Base-by-base conservation (phyloP, 2,113 vertebrate species). In the Notarius lentiginosus region DNA sequence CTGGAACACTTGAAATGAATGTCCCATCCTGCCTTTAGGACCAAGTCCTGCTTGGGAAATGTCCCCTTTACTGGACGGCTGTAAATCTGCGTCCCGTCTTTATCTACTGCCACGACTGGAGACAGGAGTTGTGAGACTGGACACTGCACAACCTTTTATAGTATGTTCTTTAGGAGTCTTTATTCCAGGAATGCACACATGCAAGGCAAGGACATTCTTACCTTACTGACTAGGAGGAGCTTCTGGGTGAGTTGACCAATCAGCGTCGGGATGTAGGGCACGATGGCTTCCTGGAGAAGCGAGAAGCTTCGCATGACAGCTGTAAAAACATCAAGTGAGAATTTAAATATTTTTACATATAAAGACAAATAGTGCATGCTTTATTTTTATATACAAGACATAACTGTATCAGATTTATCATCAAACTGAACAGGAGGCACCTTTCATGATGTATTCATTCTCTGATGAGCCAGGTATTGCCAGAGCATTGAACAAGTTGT, bases 391-490 rank as follows among this genome's bases (percentile, higher is more conserved):
- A 41, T 41, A 41, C 41, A 41, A 4, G 41, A 41, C 3, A 41
- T 4, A 41, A 41, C 1, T n/a, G 0, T 12, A 0, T 17, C 3
- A 55, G 17, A 41, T 9, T 15, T 22, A 2, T 1, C 1, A 56
- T 30, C 30, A 75, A 75, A 24, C 18, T 15, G 15, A 63, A 66
- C 1, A 68, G 2, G 11, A 24, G 30, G 72, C 93, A 98, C 98
- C 98, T 97, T 99, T 99, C 98, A 99, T 99, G 88, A 99, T 97
- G 91, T 99, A 99, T 88, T 99, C 98, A 88, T 99, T 99, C 94
- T 99, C 98, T 88, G 97, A 96, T 15, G 98, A 99, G 79, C 97
- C 98, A 90, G 98, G 98, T 90, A 98, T 95, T 0, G 97, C 94
- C 88, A 99, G 93, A 0, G 97, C 95, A 94, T 99, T 99, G 93